phyloP scores from a whole-genome alignment of 2,797 vertebrate genomes.

The Mustela erminea region DNA sequence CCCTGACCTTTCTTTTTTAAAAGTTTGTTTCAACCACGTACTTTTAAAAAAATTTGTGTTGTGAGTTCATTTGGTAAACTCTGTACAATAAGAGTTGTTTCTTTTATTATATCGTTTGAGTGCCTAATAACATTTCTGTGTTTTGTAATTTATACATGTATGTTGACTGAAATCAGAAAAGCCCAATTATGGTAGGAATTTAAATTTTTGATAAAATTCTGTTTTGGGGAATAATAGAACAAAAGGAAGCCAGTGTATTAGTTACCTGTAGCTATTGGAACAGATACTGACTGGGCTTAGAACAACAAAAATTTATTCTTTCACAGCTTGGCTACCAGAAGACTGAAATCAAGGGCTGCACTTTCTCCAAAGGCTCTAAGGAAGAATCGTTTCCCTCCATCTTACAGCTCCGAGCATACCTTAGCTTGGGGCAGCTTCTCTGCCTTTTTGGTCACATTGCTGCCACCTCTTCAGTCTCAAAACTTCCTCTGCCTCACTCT shows the following conservation, averaged over 20 bases:
- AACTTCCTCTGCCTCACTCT: background rate
- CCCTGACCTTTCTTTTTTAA: background rate
- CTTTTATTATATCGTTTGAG: background rate
- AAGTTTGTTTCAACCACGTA: constrained; percentile 31
- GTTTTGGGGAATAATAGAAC: constrained; percentile 26
- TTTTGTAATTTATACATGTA: background rate
- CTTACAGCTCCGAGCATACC: background rate
- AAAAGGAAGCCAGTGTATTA: constrained; percentile 20
- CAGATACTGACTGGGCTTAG: background rate
- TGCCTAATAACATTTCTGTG: background rate
- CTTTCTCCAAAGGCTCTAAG: background rate
- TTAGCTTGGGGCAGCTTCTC: background rate
- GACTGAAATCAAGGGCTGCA: background rate
- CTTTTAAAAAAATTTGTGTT: background rate
- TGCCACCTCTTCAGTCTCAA: background rate
- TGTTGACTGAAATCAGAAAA: constrained; percentile 45
- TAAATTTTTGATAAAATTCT: constrained; percentile 61
- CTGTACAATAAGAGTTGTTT: background rate
- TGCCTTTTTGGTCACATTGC: background rate
- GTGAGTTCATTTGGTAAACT: constrained; percentile 39
- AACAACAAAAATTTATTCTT: background rate
- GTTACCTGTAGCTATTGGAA: background rate
- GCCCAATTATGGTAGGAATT: constrained; percentile 31
- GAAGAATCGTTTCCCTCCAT: background rate
- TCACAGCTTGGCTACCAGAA: background rate